phyloP scores from a whole-genome alignment of 2,113 vertebrate genomes.

The Callipepla squamata region DNA sequence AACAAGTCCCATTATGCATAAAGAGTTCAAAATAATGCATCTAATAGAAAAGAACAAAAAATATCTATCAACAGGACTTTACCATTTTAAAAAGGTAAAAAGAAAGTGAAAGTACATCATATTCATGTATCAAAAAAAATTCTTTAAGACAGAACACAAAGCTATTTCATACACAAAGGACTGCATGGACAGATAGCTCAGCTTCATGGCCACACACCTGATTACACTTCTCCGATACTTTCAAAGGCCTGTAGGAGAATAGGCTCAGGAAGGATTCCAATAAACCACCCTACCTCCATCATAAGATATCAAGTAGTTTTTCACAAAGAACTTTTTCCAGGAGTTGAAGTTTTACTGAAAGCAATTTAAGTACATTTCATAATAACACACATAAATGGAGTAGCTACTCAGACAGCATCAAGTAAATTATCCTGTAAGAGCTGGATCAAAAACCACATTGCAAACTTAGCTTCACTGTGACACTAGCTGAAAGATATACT shows the following conservation, averaged over 20 bases:
- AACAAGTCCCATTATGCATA: not conserved
- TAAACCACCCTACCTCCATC: not conserved
- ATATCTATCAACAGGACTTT: not conserved
- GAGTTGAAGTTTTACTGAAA: not conserved
- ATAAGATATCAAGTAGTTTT: not conserved
- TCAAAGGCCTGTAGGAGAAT: not conserved
- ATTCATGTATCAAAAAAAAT: not conserved
- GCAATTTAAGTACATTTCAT: not conserved
- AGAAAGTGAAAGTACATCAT: not conserved
- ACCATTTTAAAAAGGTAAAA: not conserved
- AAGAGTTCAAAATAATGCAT: not conserved
- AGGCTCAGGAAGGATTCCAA: not conserved
- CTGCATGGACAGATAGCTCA: not conserved
- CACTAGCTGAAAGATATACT: not conserved
- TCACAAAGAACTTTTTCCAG: not conserved
- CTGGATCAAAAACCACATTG: not conserved
- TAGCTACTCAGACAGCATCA: not conserved
- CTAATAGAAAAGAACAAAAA: not conserved
- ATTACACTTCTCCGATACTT: not conserved
- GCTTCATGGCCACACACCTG: not conserved
- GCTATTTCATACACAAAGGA: not conserved
- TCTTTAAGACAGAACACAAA: not conserved
- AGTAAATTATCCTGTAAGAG: not conserved
- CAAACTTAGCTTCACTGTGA: not conserved
- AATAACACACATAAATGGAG: not conserved